Conservation (phyloP, 2,113 vertebrate species). For the Anhinga rufa region DNA sequence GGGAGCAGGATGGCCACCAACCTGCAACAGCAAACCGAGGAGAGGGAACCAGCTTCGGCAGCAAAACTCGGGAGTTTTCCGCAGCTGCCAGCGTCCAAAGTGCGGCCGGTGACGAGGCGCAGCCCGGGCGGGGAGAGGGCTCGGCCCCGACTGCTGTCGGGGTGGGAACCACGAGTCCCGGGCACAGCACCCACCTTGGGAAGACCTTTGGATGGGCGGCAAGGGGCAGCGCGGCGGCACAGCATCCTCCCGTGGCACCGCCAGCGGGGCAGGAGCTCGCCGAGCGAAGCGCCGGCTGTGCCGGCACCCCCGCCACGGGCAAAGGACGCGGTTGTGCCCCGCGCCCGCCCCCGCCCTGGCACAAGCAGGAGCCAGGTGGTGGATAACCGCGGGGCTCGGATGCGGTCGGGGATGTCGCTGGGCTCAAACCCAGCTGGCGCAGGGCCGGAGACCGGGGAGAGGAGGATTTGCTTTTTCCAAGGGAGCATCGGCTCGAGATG, state of each 20-base stretch:
- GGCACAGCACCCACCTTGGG: neutral
- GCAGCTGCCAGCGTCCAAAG: neutral
- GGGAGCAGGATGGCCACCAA: neutral
- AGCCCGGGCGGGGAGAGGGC: neutral
- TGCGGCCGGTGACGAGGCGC: neutral
- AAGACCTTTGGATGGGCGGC: neutral
- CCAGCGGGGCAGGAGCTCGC: neutral
- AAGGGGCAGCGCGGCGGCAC: accelerated
- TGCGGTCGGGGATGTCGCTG: accelerated
- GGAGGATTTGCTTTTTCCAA: neutral
- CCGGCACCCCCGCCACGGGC: accelerated
- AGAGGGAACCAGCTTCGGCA: neutral
- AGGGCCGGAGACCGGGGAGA: accelerated
- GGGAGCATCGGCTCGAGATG: neutral
- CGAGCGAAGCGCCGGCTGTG: neutral
- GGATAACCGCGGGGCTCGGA: neutral
- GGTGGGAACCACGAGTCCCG: neutral
- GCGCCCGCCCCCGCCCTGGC: neutral
- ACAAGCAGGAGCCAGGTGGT: neutral
- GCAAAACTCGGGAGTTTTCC: neutral
- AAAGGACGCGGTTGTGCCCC: neutral
- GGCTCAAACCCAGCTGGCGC: neutral
- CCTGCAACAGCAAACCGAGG: accelerated
- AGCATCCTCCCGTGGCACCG: neutral
- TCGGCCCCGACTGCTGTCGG: accelerated